Percentiles rank a stretch among this genome's conserved stretches.
Conservation (phyloP, 2,888 invertebrate species). For the Himalopsyche japonica region DNA sequence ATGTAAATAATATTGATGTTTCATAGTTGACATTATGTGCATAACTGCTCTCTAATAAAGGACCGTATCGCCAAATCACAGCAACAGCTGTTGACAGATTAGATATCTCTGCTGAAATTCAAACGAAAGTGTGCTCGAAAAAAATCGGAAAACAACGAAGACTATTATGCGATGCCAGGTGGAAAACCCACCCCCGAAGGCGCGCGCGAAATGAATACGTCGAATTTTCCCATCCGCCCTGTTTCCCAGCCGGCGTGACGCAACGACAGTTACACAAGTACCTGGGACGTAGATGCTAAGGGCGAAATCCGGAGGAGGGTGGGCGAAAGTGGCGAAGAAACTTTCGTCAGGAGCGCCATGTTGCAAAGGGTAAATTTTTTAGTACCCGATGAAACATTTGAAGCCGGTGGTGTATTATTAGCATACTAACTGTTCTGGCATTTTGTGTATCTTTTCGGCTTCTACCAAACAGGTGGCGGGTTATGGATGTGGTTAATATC, state of each 20-base stretch:
- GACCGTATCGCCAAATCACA: too few species aligned
- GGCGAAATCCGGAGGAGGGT: not conserved
- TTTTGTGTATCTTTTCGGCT: not conserved
- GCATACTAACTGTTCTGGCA: not conserved
- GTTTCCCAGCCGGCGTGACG: not conserved
- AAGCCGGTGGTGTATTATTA: not conserved
- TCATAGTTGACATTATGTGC: too few species aligned
- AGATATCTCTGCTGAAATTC: too few species aligned
- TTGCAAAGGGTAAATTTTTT: not conserved
- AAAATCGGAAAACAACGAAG: too few species aligned
- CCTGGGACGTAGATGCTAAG: not conserved
- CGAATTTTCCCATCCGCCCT: not conserved
- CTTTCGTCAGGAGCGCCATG: not conserved
- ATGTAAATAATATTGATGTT: too few species aligned
- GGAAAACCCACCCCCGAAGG: not conserved
- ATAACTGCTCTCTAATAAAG: too few species aligned
- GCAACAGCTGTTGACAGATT: too few species aligned
- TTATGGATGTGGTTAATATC: not conserved
- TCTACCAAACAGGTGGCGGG: not conserved
- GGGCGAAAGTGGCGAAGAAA: not conserved
- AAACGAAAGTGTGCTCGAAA: too few species aligned
- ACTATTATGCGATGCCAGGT: too few species aligned
- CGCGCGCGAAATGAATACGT: not conserved
- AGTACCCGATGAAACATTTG: not conserved
- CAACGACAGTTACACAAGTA: not conserved